Evolutionary conservation across 92 coral and sea anemone genomes (phyloP).

Genomic region (Porites rus): DNA sequence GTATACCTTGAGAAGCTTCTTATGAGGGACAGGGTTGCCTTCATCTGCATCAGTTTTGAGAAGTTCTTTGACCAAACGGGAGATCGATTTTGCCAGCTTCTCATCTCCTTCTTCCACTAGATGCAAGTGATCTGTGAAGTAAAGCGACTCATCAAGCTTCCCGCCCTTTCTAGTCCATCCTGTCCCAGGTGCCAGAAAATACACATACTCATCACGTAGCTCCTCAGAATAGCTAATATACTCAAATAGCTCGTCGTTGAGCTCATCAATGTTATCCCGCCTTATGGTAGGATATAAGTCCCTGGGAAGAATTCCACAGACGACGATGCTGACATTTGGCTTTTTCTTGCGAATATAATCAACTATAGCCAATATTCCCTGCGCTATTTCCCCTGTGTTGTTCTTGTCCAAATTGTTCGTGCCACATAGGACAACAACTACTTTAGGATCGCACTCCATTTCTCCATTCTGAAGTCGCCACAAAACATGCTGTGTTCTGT

Average conservation of each 20-base stretch:
- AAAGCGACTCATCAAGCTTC: slow-evolving; percentile 73
- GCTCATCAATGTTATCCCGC: slow-evolving; percentile 73
- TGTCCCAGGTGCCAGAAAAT: slow-evolving; percentile 85
- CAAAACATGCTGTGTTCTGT: slow-evolving; percentile 94
- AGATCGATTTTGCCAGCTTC: slow-evolving; percentile 87
- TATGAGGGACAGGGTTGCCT: slow-evolving; percentile 30
- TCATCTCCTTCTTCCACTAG: slow-evolving; percentile 93
- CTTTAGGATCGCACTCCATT: slow-evolving; percentile 81
- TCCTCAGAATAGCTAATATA: slow-evolving; percentile 88
- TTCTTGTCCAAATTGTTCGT: slow-evolving; percentile 94
- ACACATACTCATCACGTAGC: slow-evolving; percentile 75
- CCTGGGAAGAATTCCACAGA: slow-evolving; percentile 89
- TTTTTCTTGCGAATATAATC: slow-evolving; percentile 73
- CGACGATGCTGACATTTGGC: slow-evolving; percentile 71
- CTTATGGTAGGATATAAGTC: slow-evolving; percentile 74
- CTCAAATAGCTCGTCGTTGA: slow-evolving; percentile 84
- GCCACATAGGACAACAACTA: slow-evolving; percentile 93
- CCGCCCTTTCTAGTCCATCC: slow-evolving; percentile 94
- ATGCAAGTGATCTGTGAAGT: slow-evolving; percentile 88
- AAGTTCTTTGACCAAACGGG: slow-evolving; percentile 68
- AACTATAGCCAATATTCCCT: slow-evolving; percentile 90
- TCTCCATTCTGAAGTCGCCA: slow-evolving; percentile 98
- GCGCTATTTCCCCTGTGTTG: slow-evolving; percentile 80
- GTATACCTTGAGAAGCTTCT: slow-evolving; percentile 48
- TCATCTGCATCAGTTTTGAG: slow-evolving; percentile 54